These are phyloP conservation scores for Drosophila macrospina DNA, from an alignment of 2,888 invertebrate genomes.

Conservation along the genomic window DNA sequence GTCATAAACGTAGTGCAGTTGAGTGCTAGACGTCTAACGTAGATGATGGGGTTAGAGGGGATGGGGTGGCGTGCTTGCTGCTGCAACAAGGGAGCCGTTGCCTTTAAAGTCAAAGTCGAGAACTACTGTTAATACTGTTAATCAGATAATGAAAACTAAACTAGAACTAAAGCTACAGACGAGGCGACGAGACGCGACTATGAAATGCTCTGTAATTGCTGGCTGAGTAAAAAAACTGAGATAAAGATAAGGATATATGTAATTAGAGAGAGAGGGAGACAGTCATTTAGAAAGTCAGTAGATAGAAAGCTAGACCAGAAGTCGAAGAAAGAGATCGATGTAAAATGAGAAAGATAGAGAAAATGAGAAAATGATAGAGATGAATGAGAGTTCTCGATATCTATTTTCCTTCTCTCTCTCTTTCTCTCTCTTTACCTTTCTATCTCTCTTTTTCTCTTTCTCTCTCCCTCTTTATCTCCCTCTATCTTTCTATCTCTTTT, in stretches of 20 bases:
- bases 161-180: neutral
- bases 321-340: neutral
- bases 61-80: neutral
- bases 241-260: too few relatives aligned
- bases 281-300: too few relatives aligned
- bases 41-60: neutral
- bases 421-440: too few relatives aligned
- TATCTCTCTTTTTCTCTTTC: too few relatives aligned
- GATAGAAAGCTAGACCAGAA: too few relatives aligned
- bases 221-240: neutral
- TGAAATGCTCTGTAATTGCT: constrained; percentile 3
- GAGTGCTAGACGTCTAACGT: constrained; percentile 4
- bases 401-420: too few relatives aligned
- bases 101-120: constrained; percentile 42
- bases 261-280: too few relatives aligned
- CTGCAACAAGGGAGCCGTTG: neutral
- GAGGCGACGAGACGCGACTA: neutral
- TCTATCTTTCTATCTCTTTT: too few relatives aligned
- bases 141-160: constrained; percentile 38
- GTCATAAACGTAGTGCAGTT: constrained; percentile 13
- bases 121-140: constrained; percentile 35
- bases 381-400: too few relatives aligned
- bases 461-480: too few relatives aligned
- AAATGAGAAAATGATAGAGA: neutral
- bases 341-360: neutral